A percentile compares a stretch with the other conserved stretches of the same genome.
These are phyloP conservation scores for Contarinia nasturtii DNA, from an alignment of 1,140 invertebrate genomes.

Conservation along the genomic window DNA sequence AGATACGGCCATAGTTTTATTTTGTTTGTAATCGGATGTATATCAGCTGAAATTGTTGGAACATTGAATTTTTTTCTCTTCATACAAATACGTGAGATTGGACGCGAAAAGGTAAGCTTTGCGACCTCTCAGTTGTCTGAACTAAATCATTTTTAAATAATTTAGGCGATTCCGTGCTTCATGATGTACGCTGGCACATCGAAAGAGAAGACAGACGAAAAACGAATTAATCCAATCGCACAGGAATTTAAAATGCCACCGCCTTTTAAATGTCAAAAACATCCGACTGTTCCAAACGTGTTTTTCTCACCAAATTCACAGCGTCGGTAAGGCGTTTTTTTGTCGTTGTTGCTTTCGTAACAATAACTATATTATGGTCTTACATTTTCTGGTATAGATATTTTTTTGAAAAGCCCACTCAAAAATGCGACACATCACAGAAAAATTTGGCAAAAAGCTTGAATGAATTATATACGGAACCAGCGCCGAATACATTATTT, in stretches of 20 bases:
- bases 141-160: background rate
- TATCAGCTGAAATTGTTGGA: constrained; percentile 64
- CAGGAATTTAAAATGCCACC: background rate
- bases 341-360: background rate
- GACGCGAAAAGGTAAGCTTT: constrained; percentile 18
- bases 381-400: constrained; percentile 9
- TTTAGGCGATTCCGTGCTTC: background rate
- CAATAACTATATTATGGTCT: background rate
- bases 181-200: background rate
- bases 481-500: background rate
- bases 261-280: background rate
- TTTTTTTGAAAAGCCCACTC: constrained; percentile 16
- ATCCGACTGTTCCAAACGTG: background rate
- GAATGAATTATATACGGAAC: constrained; percentile 19
- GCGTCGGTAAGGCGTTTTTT: background rate
- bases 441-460: constrained; percentile 20
- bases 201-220: background rate
- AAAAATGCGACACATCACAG: constrained; percentile 18
- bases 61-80: constrained; percentile 73
- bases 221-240: background rate
- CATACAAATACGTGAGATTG: constrained; percentile 46
- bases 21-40: constrained; percentile 64
- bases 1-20: constrained; percentile 74
- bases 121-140: background rate
- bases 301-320: background rate